These are phyloP conservation scores for Andrena bicolor DNA, from an alignment of 2,888 invertebrate species.

Conservation along the genomic window DNA sequence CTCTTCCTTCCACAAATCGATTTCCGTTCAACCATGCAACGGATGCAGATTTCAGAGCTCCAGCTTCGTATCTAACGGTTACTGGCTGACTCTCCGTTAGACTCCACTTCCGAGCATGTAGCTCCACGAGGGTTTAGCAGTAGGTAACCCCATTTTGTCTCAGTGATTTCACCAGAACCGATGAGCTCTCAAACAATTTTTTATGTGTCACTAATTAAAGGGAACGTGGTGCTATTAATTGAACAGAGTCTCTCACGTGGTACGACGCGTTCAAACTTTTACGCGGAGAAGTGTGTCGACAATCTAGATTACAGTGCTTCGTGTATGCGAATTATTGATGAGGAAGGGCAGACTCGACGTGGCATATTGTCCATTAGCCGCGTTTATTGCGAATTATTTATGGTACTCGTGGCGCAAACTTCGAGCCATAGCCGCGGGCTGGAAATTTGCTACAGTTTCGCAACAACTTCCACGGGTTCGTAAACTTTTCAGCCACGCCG, in stretches of 20 bases:
- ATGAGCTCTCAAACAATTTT: too few relatives aligned
- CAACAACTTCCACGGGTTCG: slow-evolving; percentile 26
- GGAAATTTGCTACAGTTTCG: slow-evolving; percentile 49
- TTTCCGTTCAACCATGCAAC: slow-evolving; percentile 5
- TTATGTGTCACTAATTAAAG: too few relatives aligned
- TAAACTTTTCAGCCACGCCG: slow-evolving; percentile 18
- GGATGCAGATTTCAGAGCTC: neutral
- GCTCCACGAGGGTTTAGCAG: too few relatives aligned
- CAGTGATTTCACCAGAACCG: too few relatives aligned
- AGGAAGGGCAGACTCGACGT: neutral
- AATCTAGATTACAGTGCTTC: neutral
- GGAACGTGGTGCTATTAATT: too few relatives aligned
- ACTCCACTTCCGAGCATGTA: neutral
- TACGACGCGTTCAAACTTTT: too few relatives aligned
- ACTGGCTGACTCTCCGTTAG: neutral
- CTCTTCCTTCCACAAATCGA: neutral
- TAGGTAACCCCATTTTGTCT: too few relatives aligned
- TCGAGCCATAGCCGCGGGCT: neutral
- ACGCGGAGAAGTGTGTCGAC: too few relatives aligned
- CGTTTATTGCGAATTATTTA: slow-evolving; percentile 4
- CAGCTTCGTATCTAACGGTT: neutral
- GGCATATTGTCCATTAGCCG: neutral
- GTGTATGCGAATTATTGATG: slow-evolving; percentile 2
- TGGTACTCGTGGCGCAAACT: neutral
- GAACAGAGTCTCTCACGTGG: too few relatives aligned